Evolutionary conservation across 2,113 vertebrate species (phyloP).

Genomic region (Tachuris rubrigastra): DNA sequence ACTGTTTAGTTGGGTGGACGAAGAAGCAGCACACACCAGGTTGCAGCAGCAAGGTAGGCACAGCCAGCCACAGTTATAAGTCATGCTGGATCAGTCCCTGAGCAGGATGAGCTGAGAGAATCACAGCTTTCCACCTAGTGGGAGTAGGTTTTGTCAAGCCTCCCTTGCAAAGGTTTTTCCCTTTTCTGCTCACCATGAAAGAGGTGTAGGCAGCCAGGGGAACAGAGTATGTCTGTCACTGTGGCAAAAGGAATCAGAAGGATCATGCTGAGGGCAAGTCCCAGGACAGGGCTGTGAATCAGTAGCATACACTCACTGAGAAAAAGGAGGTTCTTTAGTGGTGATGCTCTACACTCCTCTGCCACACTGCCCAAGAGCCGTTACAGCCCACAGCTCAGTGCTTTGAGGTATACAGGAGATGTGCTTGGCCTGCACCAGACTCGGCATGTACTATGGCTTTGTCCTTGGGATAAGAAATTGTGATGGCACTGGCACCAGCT

Average conservation of each 20-base stretch:
- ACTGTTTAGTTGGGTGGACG: background rate
- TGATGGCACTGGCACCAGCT: background rate
- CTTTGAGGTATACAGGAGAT: background rate
- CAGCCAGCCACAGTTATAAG: accelerated
- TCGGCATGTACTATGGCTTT: accelerated
- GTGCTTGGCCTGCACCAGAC: background rate
- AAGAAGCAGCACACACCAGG: background rate
- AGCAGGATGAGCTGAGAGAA: background rate
- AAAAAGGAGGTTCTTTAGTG: background rate
- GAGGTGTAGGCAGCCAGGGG: background rate
- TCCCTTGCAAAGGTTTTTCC: background rate
- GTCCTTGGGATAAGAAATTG: background rate
- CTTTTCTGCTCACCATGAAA: background rate
- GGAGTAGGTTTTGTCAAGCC: background rate
- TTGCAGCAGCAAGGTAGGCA: background rate
- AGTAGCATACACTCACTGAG: background rate
- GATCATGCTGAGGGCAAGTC: background rate
- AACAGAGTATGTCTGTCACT: background rate
- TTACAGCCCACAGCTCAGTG: background rate
- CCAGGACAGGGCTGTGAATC: background rate
- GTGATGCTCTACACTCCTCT: background rate
- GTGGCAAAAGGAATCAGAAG: background rate
- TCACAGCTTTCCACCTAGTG: background rate
- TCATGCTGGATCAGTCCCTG: background rate
- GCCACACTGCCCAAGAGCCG: background rate